Percentiles rank a stretch among this genome's conserved stretches.
Evolutionary conservation across 2,113 vertebrate species (phyloP).

Genomic region (Oreotrochilus melanogaster): DNA sequence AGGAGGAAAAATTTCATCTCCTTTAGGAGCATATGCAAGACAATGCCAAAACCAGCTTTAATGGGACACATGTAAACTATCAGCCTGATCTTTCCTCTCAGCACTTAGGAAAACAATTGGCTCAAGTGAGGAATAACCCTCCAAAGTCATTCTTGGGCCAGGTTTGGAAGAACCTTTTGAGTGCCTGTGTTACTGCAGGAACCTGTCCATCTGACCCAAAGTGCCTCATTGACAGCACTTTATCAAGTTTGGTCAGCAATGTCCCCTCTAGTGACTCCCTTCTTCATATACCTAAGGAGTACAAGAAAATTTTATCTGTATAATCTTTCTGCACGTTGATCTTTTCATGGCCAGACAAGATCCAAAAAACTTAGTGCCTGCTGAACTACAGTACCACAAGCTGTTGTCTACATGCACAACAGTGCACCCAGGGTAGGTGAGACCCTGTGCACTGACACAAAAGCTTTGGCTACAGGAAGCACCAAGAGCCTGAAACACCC

Average conservation of each 20-base stretch:
- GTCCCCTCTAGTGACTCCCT: no score
- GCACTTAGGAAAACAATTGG: background rate
- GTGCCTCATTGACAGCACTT: background rate
- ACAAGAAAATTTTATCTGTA: background rate
- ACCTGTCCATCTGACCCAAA: background rate
- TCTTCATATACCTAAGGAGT: background rate
- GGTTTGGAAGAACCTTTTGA: background rate
- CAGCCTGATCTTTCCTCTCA: background rate
- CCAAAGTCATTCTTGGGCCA: background rate
- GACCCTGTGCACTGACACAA: rapidly evolving
- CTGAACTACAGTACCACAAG: rapidly evolving
- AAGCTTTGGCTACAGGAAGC: background rate
- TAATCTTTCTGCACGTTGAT: rapidly evolving
- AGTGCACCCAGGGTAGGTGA: background rate
- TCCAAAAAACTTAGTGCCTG: background rate
- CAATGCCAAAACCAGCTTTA: background rate
- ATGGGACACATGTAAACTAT: background rate
- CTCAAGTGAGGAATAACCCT: background rate
- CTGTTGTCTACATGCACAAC: background rate
- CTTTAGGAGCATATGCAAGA: background rate
- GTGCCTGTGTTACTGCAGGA: background rate
- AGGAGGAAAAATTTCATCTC: background rate
- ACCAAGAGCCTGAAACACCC: background rate
- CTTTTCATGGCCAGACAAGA: background rate
- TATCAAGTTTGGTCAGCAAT: background rate